A percentile compares a stretch with the other conserved stretches of the same genome.
Evolutionary conservation across 2,113 vertebrate genomes (phyloP).

Genomic region (Aphyosemion australe): DNA sequence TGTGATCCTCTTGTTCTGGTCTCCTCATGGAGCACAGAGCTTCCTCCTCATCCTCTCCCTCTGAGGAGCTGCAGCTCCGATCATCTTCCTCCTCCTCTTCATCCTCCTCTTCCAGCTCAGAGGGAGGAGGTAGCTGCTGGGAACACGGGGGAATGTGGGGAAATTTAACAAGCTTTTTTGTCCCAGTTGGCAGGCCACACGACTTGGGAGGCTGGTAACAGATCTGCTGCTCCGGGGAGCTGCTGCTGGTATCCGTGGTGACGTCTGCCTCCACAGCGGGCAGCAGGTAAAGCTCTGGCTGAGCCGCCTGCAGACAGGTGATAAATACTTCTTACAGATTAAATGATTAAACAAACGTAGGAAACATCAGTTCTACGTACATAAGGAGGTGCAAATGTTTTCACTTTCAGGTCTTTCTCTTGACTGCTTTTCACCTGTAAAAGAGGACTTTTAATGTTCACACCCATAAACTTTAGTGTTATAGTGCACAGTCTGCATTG

Average conservation of each 20-base stretch:
- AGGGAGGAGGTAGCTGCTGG: slow-evolving; percentile 65
- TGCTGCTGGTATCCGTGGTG: slow-evolving; percentile 70
- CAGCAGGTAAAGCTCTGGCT: slow-evolving; percentile 92
- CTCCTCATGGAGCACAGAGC: slow-evolving; percentile 35
- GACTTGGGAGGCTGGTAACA: slow-evolving; percentile 54
- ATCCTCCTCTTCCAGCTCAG: slow-evolving; percentile 48
- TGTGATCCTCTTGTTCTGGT: slow-evolving; percentile 21
- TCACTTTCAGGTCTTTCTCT: slow-evolving; percentile 88
- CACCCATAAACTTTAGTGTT: slow-evolving; percentile 18
- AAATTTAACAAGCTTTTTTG: slow-evolving; percentile 73
- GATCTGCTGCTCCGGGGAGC: slow-evolving; percentile 57
- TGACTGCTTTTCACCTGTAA: slow-evolving; percentile 88
- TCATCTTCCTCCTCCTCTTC: slow-evolving; percentile 50
- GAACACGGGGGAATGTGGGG: slow-evolving; percentile 68
- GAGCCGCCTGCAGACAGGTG: slow-evolving; percentile 80
- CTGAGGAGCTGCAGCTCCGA: slow-evolving; percentile 61
- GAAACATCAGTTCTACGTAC: slow-evolving; percentile 76
- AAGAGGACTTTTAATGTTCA: slow-evolving; percentile 13
- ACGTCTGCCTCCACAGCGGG: slow-evolving; percentile 72
- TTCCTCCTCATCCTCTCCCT: slow-evolving; percentile 52
- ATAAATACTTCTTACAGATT: not conserved
- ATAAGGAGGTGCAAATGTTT: slow-evolving; percentile 88
- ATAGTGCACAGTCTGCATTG: slow-evolving; percentile 18
- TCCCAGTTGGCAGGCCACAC: slow-evolving; percentile 57
- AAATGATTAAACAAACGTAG: not conserved